phyloP scores from a whole-genome alignment of 2,888 invertebrate genomes.

The Thelaira solivaga region DNA sequence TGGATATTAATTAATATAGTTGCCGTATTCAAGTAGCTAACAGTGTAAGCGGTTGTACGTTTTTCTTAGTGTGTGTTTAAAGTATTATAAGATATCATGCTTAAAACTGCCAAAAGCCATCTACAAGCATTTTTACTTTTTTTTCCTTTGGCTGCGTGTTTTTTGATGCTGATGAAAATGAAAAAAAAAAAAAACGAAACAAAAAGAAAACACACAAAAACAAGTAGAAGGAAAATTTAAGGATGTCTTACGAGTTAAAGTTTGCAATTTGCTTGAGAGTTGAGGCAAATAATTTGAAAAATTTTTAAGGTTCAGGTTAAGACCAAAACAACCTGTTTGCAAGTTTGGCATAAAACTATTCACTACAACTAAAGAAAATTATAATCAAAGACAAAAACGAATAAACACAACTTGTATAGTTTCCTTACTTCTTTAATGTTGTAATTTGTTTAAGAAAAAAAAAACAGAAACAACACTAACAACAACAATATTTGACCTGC shows the following conservation, averaged over 20 bases:
- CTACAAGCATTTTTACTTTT: constrained; percentile 42
- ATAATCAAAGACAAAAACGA: not conserved
- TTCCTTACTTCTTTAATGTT: not conserved
- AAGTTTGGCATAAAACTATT: not conserved
- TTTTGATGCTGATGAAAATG: constrained; percentile 28
- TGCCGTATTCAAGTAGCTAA: not conserved
- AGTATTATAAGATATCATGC: constrained; percentile 61
- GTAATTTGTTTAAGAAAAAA: constrained; percentile 6
- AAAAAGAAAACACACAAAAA: not conserved
- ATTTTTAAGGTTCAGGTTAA: constrained; percentile 60
- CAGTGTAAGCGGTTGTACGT: not conserved
- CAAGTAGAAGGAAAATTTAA: too few relatives aligned
- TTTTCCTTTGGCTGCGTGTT: not conserved
- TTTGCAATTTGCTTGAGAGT: constrained; percentile 1
- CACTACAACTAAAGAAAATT: not conserved
- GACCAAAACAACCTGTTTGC: constrained; percentile 56
- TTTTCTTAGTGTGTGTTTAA: constrained; percentile 44
- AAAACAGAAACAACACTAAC: too few relatives aligned
- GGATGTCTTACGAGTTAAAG: constrained; percentile 33
- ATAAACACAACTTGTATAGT: not conserved
- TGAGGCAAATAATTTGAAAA: constrained; percentile 20
- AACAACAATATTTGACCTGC: constrained; percentile 47
- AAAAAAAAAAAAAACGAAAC: not conserved
- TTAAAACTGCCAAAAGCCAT: constrained; percentile 60
- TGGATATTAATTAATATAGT: too few relatives aligned